Evolutionary conservation across 1,140 invertebrate genomes (phyloP).

Genomic region (Cherax destructor): DNA sequence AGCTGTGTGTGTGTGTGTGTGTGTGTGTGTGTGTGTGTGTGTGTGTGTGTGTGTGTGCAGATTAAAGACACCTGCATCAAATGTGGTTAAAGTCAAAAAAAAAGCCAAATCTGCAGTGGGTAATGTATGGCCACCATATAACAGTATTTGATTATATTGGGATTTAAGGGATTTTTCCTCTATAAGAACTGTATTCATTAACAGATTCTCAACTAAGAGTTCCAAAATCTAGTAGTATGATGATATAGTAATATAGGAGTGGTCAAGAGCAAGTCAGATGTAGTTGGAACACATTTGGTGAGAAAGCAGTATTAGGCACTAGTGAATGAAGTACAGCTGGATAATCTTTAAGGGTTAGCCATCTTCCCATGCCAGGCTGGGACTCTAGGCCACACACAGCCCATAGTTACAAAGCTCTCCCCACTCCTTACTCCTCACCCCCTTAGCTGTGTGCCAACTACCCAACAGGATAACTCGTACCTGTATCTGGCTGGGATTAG

Average conservation of each 20-base stretch:
- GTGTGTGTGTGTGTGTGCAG: not conserved
- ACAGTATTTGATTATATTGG: conserved; percentile 25
- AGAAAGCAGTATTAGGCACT: not conserved
- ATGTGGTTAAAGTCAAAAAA: conserved; percentile 2
- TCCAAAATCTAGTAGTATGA: conserved; percentile 13
- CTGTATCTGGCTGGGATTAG: conserved; percentile 26
- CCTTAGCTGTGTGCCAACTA: conserved; percentile 18
- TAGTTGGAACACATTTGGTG: conserved; percentile 13
- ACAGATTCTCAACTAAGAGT: not conserved
- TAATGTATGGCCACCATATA: conserved; percentile 24
- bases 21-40: no score
- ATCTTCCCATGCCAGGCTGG: conserved; percentile 18
- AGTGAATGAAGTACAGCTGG: conserved; percentile 7
- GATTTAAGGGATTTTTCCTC: not conserved
- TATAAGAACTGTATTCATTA: not conserved
- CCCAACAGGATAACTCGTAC: conserved; percentile 18
- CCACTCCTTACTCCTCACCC: no score
- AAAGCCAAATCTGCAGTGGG: conserved; percentile 7
- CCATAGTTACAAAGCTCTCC: conserved; percentile 24
- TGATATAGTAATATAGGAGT: conserved; percentile 13
- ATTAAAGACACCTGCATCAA: not conserved
- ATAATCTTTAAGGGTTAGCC: conserved; percentile 11
- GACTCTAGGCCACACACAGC: conserved; percentile 27
- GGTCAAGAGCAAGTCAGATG: not conserved
- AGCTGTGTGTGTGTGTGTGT: not conserved